Evolutionary conservation across 2,797 vertebrate genomes (phyloP), one percentile per base, ranked within the genome.

Genomic region (Lindbergichthys nudifrons): DNA sequence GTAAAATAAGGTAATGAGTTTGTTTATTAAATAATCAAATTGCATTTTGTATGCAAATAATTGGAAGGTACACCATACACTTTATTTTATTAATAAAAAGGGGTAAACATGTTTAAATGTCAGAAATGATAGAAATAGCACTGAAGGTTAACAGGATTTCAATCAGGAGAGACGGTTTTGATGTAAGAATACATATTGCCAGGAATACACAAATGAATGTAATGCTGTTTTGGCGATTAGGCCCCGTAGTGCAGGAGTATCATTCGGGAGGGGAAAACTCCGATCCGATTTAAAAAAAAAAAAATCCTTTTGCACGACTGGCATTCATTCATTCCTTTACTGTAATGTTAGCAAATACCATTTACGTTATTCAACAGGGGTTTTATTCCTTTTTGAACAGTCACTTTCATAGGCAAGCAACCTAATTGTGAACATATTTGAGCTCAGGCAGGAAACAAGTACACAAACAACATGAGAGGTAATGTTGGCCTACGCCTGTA

Each of bases 281-380:
- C 0, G 26, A 26, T 26, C 26, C 7, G 3, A 71, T 21, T 82
- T 58, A 12, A 88, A 83, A 79, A 88, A 46, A 46, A 36, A 32
- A 9, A 36, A 7, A 1, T 61, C 41, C 56, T 70, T 14, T 65
- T 32, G 43, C 0, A 5, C 1, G 18, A 64, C 52, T 76, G 60
- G 11, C 0, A 6, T 54, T 65, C 12, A 0, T 74, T 70, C 1
- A 61, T 73, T 65, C 59, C 5, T 43, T 68, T 12, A 36, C 32
- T 21, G 54, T 23, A 56, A 3, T 51, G 4, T 45, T 58, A 39
- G 3, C 5, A 52, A 62, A 46, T 3, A 56, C 2, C n/a, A 30
- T 68, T 59, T 32, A 59, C 9, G 53, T 16, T 14, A 23, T 18
- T 52, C 19, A 52, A 9, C 18, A 16, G 45, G 30, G 58, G n/a